phyloP scores from a whole-genome alignment of 2,888 invertebrate genomes.

The Drosophila glabriapex region DNA sequence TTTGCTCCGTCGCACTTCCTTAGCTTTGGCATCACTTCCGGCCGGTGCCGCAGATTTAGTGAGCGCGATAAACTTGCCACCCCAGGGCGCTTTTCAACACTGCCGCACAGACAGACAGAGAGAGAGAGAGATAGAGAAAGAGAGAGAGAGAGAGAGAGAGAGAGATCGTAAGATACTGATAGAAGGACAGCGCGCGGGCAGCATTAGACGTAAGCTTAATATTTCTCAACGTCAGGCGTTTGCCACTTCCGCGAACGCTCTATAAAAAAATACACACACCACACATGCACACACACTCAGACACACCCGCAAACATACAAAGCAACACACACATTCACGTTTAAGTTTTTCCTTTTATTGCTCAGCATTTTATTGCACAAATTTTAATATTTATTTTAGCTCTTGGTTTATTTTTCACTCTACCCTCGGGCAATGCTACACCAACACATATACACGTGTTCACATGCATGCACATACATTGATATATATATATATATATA shows the following conservation, averaged over 20 bases:
- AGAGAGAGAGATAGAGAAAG: not conserved
- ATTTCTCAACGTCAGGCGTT: conserved; percentile 69
- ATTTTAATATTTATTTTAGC: conserved; percentile 78
- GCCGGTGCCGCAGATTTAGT: conserved; percentile 62
- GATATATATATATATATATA: not conserved
- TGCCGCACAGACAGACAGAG: conserved; percentile 13
- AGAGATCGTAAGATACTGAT: conserved; percentile 4
- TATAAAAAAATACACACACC: conserved; percentile 54
- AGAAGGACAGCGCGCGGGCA: conserved; percentile 8
- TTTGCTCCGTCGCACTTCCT: conserved; percentile 25
- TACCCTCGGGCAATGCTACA: conserved; percentile 37
- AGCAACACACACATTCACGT: conserved; percentile 5
- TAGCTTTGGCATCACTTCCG: conserved; percentile 54
- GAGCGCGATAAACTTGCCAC: conserved; percentile 67
- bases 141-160: not conserved
- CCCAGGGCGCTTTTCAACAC: conserved; percentile 65
- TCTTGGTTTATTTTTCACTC: conserved; percentile 63
- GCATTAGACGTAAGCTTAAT: conserved; percentile 40
- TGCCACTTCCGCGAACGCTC: conserved; percentile 67
- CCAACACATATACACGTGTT: conserved; percentile 11
- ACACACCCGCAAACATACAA: conserved; percentile 9
- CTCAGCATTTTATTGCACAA: conserved; percentile 69
- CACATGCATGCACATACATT: conserved; percentile 5
- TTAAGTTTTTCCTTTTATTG: conserved; percentile 61
- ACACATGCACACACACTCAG: conserved; percentile 16